These are phyloP conservation scores for Danio albolineatus DNA, from an alignment of 2,797 vertebrate species.

Conservation along the genomic window DNA sequence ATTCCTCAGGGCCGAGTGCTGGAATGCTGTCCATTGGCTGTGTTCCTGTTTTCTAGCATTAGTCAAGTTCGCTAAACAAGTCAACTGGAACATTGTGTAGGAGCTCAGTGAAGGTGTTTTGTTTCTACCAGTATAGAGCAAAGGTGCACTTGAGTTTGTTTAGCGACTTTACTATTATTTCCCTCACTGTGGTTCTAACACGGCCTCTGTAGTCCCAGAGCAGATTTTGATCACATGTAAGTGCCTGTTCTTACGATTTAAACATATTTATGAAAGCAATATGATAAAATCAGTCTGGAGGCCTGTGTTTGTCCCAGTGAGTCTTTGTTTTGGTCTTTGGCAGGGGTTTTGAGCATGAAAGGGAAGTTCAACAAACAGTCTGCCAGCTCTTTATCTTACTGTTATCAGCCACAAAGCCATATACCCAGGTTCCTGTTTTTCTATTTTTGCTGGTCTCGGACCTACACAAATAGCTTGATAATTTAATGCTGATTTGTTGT, in stretches of 20 bases:
- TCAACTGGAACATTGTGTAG: background rate
- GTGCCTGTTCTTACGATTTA: background rate
- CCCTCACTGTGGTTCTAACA: background rate
- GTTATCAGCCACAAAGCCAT: conserved; percentile 15
- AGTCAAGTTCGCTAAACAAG: conserved; percentile 9
- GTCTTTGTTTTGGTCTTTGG: background rate
- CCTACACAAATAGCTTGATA: conserved; percentile 11
- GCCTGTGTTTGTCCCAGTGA: background rate
- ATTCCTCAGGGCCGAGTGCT: conserved; percentile 21
- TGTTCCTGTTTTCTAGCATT: conserved; percentile 15
- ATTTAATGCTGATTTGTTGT: background rate
- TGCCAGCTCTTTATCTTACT: conserved; percentile 13
- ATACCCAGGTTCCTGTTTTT: conserved; percentile 36
- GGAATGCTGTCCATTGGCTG: conserved; percentile 7
- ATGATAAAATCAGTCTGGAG: background rate
- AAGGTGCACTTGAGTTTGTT: background rate
- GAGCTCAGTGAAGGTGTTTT: background rate
- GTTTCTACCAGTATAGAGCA: background rate
- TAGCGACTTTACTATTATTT: background rate
- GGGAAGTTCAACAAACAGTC: conserved; percentile 13
- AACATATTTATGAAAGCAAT: background rate
- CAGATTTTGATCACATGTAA: background rate
- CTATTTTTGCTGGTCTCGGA: conserved; percentile 17
- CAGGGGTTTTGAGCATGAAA: conserved; percentile 1
- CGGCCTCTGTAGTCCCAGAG: background rate